Percentiles rank a stretch among this genome's conserved stretches.
These are phyloP conservation scores for Spinibarbus caldwelli DNA, from an alignment of 2,797 vertebrate species.

Conservation along the genomic window DNA sequence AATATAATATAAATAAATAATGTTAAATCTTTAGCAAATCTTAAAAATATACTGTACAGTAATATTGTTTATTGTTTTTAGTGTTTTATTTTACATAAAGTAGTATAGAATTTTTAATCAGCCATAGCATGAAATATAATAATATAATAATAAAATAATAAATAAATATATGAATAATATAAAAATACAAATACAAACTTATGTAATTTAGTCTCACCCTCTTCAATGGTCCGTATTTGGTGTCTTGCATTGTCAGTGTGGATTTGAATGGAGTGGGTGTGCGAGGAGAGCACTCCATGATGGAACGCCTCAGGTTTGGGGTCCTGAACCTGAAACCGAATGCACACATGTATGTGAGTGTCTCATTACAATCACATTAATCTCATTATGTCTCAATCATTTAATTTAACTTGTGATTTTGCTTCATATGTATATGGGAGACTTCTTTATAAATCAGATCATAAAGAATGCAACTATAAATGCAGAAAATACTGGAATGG, in stretches of 20 bases:
- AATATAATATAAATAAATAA: not conserved
- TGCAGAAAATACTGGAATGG: not conserved
- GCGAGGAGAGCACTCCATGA: conserved; percentile 91
- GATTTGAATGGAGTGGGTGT: conserved; percentile 95
- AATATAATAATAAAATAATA: not conserved
- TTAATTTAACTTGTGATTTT: not conserved
- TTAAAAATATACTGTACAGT: not conserved
- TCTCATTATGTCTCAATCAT: not conserved
- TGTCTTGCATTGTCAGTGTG: conserved; percentile 86
- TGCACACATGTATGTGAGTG: not conserved
- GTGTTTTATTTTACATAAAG: not conserved
- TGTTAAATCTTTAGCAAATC: not conserved
- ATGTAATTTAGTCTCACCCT: conserved; percentile 80
- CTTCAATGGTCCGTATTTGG: conserved; percentile 92
- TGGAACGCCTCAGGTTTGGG: conserved; percentile 90
- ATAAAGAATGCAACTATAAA: not conserved
- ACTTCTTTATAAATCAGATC: not conserved
- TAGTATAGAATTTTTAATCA: not conserved
- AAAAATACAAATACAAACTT: not conserved
- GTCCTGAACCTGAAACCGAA: conserved; percentile 87
- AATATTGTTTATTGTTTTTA: not conserved
- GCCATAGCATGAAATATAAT: not conserved
- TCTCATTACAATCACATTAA: not conserved
- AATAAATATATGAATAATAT: not conserved
- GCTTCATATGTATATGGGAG: not conserved